A percentile compares a stretch with the other conserved stretches of the same genome.
phyloP scores from a whole-genome alignment of 1,140 invertebrate genomes.

The Acyrthosiphon pisum region DNA sequence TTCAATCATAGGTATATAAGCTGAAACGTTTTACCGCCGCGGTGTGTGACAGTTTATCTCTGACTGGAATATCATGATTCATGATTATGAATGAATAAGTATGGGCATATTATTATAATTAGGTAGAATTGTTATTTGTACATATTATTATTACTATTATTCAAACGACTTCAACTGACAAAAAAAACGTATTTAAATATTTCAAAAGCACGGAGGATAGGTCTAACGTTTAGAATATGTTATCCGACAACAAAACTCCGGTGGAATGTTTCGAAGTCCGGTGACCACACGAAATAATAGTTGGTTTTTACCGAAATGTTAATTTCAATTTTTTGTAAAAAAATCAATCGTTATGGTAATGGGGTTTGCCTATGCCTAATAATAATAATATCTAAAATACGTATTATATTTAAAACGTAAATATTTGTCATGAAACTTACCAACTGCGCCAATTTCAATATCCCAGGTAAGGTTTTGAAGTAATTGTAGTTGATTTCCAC shows the following conservation, averaged over 20 bases:
- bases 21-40: not conserved
- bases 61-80: not conserved
- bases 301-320: not conserved
- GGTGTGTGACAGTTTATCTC: not conserved
- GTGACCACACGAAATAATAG: not conserved
- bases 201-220: not conserved
- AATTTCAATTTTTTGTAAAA: not conserved
- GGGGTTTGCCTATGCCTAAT: not conserved
- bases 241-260: not conserved
- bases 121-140: conserved; percentile 23
- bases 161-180: conserved; percentile 14
- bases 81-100: not conserved
- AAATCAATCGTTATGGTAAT: not conserved
- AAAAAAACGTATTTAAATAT: not conserved
- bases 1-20: not conserved
- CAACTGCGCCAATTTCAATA: conserved; percentile 66
- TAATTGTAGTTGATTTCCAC: conserved; percentile 65
- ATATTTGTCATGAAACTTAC: conserved; percentile 62
- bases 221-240: not conserved
- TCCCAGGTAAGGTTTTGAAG: conserved; percentile 66
- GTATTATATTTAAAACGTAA: not conserved
- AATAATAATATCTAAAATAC: not conserved
- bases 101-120: not conserved
- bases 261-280: not conserved
- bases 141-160: not conserved